These are phyloP conservation scores for Lydus trimaculatus DNA, from an alignment of 2,888 invertebrate species.

Conservation along the genomic window DNA sequence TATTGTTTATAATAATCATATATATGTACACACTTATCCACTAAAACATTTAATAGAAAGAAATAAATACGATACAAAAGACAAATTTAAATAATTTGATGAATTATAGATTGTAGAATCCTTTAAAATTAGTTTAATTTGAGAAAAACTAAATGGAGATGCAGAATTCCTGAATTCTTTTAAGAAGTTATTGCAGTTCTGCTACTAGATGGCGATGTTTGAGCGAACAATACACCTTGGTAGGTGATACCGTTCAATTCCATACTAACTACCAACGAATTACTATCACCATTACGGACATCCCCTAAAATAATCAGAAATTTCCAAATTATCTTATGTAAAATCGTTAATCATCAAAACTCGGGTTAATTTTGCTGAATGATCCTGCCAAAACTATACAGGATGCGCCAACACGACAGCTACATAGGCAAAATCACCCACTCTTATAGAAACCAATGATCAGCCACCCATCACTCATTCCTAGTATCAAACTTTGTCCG, in stretches of 20 bases:
- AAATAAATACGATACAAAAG: conserved; percentile 26
- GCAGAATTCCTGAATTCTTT: conserved; percentile 16
- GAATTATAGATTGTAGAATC: too few relatives aligned
- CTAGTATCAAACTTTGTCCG: too few relatives aligned
- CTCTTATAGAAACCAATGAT: too few relatives aligned
- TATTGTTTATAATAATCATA: conserved; percentile 2
- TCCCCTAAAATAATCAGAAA: conserved; percentile 70
- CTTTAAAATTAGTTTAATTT: too few relatives aligned
- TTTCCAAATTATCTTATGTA: conserved; percentile 28
- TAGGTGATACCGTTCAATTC: conserved; percentile 96
- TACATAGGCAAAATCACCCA: too few relatives aligned
- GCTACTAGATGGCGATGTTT: conserved; percentile 49
- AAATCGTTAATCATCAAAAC: conserved; percentile 39
- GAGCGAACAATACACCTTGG: conserved; percentile 90
- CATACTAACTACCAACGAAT: conserved; percentile 92
- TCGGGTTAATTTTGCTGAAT: conserved; percentile 40
- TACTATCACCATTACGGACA: conserved; percentile 83
- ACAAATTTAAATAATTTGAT: conserved; percentile 2
- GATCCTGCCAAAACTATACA: conserved; percentile 26
- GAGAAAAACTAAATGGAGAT: not conserved
- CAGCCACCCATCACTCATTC: too few relatives aligned
- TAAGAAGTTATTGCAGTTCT: conserved; percentile 54
- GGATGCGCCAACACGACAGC: too few relatives aligned
- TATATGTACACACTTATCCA: conserved; percentile 16
- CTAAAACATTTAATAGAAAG: conserved; percentile 22